Evolutionary conservation across 2,888 invertebrate genomes (phyloP), one percentile per base, ranked within the genome.

Genomic region (Sinodicranocentrus sp.): DNA sequence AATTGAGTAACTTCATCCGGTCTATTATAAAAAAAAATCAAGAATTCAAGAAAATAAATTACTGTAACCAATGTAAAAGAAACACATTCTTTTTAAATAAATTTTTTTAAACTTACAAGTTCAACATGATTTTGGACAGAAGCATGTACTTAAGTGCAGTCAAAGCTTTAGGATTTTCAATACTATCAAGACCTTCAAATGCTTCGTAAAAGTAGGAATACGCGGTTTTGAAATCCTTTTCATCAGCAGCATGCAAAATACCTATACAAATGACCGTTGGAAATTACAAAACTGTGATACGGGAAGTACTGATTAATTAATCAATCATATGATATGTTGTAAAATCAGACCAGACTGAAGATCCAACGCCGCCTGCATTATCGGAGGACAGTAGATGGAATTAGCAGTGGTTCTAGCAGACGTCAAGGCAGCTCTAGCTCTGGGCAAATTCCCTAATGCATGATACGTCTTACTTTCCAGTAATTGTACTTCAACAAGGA

Each of bases 191-290:
- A 88, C 98, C 98, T 92, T 99, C 99, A 91, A 99, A 99, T 15
- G 98, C 98, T 92, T 99, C 99, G 91, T 99, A 99, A 91, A 99
- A 99, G 91, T 99, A 99, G 77, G 99, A 99, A 92, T 98, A 99
- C 61, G 98, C 99, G 80, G 99, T 99, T 93, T 99, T 99, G 91
- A 99, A 99, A 90, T 99, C 99, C 89, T 97, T 95, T 91, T 99
- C 99, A 90, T 99, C 99, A n/a, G 99, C 99, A 10, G 99, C 99
- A 92, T 99, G 99, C 78, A 99, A 92, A 88, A 99, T 98, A 73
- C 93, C 93, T 91, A 33, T 3, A 33, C 3, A 33, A 39, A 39
- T 39, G 13, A 39, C 39, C 5, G 13, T 39, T 13, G 39, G 39
- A 39, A 39, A 8, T 39, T 39, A 39, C 6, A n/a, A n/a, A n/a